Percentiles rank a stretch among this genome's conserved stretches.
These are phyloP conservation scores for Aphis craccivora DNA, from an alignment of 1,140 invertebrate genomes.

Conservation along the genomic window DNA sequence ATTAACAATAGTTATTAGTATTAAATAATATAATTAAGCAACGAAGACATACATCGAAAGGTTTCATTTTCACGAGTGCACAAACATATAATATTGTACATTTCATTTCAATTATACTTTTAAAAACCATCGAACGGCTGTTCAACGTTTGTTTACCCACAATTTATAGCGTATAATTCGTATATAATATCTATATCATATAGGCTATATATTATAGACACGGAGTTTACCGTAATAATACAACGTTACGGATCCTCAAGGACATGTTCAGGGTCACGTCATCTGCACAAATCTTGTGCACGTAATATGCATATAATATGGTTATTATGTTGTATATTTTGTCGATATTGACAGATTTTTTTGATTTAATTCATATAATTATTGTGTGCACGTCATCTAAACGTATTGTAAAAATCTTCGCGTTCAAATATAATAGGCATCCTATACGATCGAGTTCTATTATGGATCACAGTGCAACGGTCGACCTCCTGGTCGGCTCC, in stretches of 20 bases:
- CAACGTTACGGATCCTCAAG: background rate
- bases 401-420: background rate
- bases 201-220: too few relatives aligned
- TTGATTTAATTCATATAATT: background rate
- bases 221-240: conserved; percentile 1
- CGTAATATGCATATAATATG: conserved; percentile 11
- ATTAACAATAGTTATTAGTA: too few relatives aligned
- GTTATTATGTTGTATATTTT: background rate
- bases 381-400: background rate
- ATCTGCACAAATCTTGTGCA: background rate
- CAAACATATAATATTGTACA: background rate
- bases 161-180: background rate
- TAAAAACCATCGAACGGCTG: background rate
- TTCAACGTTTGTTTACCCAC: background rate
- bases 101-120: background rate
- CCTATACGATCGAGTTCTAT: too few relatives aligned
- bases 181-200: background rate
- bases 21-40: too few relatives aligned
- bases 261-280: conserved; percentile 24
- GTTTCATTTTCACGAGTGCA: too few relatives aligned
- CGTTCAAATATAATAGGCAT: background rate
- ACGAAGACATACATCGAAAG: too few relatives aligned
- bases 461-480: background rate
- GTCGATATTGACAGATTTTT: background rate
- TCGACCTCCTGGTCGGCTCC: background rate